These are phyloP conservation scores for Mohoua ochrocephala DNA, from an alignment of 2,113 vertebrate species.

Conservation along the genomic window DNA sequence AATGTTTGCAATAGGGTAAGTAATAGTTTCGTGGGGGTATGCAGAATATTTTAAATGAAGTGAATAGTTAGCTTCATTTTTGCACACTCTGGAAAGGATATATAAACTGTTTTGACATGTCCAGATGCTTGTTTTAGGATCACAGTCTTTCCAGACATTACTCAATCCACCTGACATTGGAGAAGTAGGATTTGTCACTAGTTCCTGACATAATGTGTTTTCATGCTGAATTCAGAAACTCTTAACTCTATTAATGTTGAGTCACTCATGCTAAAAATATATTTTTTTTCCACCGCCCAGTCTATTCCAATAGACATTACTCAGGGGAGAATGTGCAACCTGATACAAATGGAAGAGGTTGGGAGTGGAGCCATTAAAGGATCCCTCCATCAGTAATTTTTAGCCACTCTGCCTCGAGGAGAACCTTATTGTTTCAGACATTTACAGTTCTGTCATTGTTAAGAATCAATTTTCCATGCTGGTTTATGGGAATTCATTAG, in stretches of 20 bases:
- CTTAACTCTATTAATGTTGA: not conserved
- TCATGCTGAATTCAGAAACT: slow-evolving; percentile 29
- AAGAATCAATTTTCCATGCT: not conserved
- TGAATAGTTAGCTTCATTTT: slow-evolving; percentile 2
- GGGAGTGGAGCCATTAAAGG: not conserved
- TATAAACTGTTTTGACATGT: slow-evolving; percentile 46
- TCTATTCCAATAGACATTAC: not conserved
- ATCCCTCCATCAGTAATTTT: not conserved
- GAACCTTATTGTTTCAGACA: not conserved
- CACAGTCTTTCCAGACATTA: slow-evolving; percentile 55
- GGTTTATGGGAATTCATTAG: not conserved
- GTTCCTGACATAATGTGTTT: slow-evolving; percentile 37
- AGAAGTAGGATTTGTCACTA: slow-evolving; percentile 38
- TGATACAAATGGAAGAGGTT: not conserved
- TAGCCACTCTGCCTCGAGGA: not conserved
- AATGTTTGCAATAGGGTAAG: not conserved
- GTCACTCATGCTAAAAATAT: not conserved
- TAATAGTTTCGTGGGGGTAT: not conserved
- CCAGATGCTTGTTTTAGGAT: slow-evolving; percentile 8
- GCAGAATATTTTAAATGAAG: not conserved
- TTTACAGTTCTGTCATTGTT: not conserved
- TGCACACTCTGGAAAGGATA: not conserved
- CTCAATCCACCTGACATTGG: slow-evolving; percentile 33
- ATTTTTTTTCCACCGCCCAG: not conserved
- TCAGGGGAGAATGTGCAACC: not conserved